These are phyloP conservation scores for Patella depressa DNA, from an alignment of 2,888 invertebrate genomes.

Conservation along the genomic window DNA sequence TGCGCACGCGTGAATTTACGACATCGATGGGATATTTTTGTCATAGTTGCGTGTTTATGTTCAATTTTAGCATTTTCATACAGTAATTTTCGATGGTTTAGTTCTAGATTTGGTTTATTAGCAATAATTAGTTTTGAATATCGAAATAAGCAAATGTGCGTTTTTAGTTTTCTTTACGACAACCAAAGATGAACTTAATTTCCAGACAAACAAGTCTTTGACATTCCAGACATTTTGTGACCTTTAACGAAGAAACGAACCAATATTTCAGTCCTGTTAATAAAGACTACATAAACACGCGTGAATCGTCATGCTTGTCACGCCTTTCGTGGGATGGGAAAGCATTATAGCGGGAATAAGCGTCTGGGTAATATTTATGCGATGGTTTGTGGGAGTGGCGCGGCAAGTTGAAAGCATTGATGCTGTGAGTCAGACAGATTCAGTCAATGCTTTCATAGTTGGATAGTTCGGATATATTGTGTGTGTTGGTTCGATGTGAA, in stretches of 20 bases:
- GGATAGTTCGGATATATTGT: not conserved
- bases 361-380: not conserved
- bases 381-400: conserved; percentile 24
- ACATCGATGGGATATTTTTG: not conserved
- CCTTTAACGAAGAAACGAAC: too few species aligned
- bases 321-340: not conserved
- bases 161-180: too few species aligned
- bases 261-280: not conserved
- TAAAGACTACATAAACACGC: not conserved
- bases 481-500: not conserved
- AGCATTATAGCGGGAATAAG: not conserved
- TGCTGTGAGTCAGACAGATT: conserved; percentile 17
- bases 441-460: not conserved
- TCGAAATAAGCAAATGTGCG: too few species aligned
- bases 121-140: too few species aligned
- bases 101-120: too few species aligned
- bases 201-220: too few species aligned
- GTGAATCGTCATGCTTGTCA: not conserved
- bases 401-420: conserved; percentile 24
- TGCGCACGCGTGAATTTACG: conserved; percentile 3
- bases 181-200: too few species aligned
- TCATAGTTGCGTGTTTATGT: too few species aligned
- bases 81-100: too few species aligned
- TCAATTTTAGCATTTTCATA: too few species aligned
- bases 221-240: too few species aligned